phyloP scores from a whole-genome alignment of 2,113 vertebrate genomes.

The Thunnus thynnus region DNA sequence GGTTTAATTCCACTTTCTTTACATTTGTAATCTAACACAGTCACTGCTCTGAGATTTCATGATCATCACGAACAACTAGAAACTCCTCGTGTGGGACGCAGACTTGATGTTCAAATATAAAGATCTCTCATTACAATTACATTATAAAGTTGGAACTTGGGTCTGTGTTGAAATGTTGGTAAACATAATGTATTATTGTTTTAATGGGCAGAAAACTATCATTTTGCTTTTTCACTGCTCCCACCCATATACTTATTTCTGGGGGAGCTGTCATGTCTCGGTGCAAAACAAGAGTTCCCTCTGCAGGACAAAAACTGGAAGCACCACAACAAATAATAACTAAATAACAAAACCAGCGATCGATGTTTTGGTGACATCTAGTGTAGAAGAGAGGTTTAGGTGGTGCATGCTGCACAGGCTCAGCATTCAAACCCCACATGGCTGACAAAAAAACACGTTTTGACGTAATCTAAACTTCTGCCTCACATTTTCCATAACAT shows the following conservation, averaged over 20 bases:
- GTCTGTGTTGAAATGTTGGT: neutral
- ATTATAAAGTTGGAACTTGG: neutral
- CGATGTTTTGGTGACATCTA: slow-evolving; percentile 25
- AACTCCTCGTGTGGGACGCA: neutral
- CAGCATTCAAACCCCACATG: too few relatives aligned
- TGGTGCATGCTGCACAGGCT: neutral
- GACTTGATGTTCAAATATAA: neutral
- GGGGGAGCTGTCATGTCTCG: neutral
- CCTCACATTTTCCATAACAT: too few relatives aligned
- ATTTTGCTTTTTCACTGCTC: neutral
- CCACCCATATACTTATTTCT: neutral
- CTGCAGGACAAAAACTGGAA: slow-evolving; percentile 58
- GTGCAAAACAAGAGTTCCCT: slow-evolving; percentile 47
- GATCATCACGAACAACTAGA: neutral
- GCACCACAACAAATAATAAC: neutral
- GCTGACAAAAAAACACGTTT: too few relatives aligned
- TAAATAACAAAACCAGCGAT: neutral
- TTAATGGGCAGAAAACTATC: neutral
- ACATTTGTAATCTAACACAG: neutral
- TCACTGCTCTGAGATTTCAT: neutral
- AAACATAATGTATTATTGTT: neutral
- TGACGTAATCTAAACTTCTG: too few relatives aligned
- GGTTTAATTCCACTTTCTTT: neutral
- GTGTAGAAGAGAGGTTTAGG: neutral
- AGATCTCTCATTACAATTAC: too few relatives aligned